Percentiles rank a stretch among this genome's conserved stretches.
Evolutionary conservation across 1,140 invertebrate genomes (phyloP).

Genomic region (Mycetomoellerius zeteki): DNA sequence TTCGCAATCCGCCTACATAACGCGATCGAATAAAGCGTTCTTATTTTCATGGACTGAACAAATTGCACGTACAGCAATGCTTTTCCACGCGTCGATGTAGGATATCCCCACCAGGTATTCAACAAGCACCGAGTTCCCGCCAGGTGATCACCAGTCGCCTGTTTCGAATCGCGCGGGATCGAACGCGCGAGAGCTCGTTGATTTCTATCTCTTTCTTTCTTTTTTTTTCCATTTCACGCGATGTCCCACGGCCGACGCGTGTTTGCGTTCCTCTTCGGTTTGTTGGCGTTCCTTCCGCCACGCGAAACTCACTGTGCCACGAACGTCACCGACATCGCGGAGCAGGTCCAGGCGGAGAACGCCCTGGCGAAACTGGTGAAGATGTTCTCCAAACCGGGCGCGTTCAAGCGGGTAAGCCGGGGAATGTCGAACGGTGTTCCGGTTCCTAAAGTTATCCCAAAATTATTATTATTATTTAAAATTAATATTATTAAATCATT

Average conservation of each 20-base stretch:
- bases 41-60: not conserved
- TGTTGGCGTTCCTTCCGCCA: slow-evolving; percentile 48
- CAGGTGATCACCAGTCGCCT: slow-evolving; percentile 75
- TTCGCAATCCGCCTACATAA: not conserved
- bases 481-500: not conserved
- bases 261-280: slow-evolving; percentile 65
- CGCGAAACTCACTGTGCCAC: slow-evolving; percentile 42
- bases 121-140: slow-evolving; percentile 56
- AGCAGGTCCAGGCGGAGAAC: slow-evolving; percentile 73
- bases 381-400: slow-evolving; percentile 85
- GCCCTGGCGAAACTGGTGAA: slow-evolving; percentile 84
- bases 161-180: slow-evolving; percentile 78
- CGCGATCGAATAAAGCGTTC: not conserved
- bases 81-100: slow-evolving; percentile 56
- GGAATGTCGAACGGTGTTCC: no score
- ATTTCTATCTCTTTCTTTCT: slow-evolving; percentile 29
- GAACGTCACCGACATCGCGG: slow-evolving; percentile 69
- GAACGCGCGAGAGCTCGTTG: slow-evolving; percentile 53
- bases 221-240: not conserved
- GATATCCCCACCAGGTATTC: slow-evolving; percentile 74
- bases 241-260: slow-evolving; percentile 34
- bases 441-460: not conserved
- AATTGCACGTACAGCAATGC: slow-evolving; percentile 12
- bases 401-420: slow-evolving; percentile 83
- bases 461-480: not conserved